Evolutionary conservation across 2,888 invertebrate species (phyloP).

Genomic region (Bibio marci): DNA sequence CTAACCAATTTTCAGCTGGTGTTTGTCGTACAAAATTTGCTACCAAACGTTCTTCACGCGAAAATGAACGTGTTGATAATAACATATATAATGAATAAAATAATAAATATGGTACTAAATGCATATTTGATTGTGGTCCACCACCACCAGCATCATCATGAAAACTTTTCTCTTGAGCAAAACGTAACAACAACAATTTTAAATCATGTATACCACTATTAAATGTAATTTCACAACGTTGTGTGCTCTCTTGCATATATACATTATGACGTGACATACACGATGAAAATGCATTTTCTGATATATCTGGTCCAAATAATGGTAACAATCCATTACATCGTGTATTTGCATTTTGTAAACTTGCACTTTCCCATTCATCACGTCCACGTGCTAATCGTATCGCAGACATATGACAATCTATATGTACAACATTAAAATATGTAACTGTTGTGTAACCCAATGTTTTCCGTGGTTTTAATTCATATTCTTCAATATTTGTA

Average conservation of each 20-base stretch:
- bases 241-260: conserved; percentile 43
- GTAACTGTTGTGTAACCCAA: conserved; percentile 87
- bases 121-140: conserved; percentile 93
- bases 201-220: conserved; percentile 66
- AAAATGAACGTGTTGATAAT: conserved; percentile 65
- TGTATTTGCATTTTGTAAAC: conserved; percentile 94
- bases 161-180: conserved; percentile 88
- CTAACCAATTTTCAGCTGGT: conserved; percentile 48
- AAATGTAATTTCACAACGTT: conserved; percentile 28
- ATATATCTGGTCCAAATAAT: conserved; percentile 89
- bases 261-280: conserved; percentile 85
- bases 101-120: conserved; percentile 82
- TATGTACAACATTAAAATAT: conserved; percentile 96
- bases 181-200: conserved; percentile 72
- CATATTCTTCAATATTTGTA: conserved; percentile 84
- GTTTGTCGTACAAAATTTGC: conserved; percentile 50
- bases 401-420: conserved; percentile 96
- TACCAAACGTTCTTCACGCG: conserved; percentile 63
- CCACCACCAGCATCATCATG: conserved; percentile 96
- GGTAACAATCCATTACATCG: conserved; percentile 93
- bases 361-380: conserved; percentile 97
- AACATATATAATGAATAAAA: conserved; percentile 91
- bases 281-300: conserved; percentile 82
- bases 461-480: conserved; percentile 74
- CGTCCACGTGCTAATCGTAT: conserved; percentile 58